phyloP scores from a whole-genome alignment of 2,113 vertebrate species.

The Asarcornis scutulata region DNA sequence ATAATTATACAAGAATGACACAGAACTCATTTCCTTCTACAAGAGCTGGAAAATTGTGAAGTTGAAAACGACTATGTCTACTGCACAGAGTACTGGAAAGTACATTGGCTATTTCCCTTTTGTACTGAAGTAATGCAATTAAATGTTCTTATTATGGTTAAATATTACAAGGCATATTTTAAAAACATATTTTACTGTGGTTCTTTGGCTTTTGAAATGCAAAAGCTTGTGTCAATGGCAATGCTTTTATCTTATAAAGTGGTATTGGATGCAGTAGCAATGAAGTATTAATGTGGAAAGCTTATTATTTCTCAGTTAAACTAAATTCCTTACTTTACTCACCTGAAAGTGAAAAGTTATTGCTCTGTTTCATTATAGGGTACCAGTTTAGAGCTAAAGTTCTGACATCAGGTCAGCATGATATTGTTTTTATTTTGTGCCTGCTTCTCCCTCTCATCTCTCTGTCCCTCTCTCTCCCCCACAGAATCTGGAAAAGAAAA shows the following conservation, averaged over 20 bases:
- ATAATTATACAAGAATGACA: neutral
- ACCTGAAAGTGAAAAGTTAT: slow-evolving; percentile 3
- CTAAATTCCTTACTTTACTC: slow-evolving; percentile 12
- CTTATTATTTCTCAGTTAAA: neutral
- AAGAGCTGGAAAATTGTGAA: neutral
- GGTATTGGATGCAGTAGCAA: neutral
- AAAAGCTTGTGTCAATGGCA: neutral
- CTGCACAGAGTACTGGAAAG: neutral
- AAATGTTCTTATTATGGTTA: slow-evolving; percentile 39
- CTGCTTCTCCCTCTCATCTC: neutral
- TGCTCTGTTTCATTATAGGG: neutral
- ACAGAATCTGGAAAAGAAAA: slow-evolving; percentile 35
- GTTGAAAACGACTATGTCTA: neutral
- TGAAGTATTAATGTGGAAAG: neutral
- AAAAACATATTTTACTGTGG: neutral
- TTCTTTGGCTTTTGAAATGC: slow-evolving; percentile 35
- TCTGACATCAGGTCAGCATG: slow-evolving; percentile 14
- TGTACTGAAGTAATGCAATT: neutral
- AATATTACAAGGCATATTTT: slow-evolving; percentile 35
- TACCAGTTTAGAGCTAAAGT: neutral
- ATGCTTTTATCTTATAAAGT: neutral
- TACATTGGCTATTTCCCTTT: neutral
- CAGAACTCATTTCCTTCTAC: neutral
- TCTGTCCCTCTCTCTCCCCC: neutral
- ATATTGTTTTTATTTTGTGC: neutral